A percentile compares a stretch with the other conserved stretches of the same genome.
These are phyloP conservation scores for Anaspis maculata DNA, from an alignment of 2,888 invertebrate species.

Conservation along the genomic window DNA sequence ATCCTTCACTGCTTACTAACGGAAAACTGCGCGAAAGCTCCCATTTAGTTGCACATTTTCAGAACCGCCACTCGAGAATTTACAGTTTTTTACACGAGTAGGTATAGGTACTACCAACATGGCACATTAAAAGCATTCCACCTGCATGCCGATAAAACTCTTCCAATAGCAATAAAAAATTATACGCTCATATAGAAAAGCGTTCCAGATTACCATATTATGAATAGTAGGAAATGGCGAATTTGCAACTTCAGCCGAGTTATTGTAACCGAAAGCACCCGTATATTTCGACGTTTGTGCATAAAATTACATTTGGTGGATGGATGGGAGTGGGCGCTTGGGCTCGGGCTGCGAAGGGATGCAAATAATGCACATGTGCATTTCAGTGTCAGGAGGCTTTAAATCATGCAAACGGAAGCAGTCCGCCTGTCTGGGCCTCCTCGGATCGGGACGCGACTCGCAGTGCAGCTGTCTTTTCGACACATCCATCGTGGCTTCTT, in stretches of 20 bases:
- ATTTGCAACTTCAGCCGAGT: conserved; percentile 18
- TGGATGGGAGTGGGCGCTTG: no score
- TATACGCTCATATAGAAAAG: no score
- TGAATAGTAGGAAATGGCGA: conserved; percentile 25
- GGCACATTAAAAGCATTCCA: conserved; percentile 15
- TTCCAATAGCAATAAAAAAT: no score
- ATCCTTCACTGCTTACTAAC: no score
- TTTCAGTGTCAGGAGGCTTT: conserved; percentile 26
- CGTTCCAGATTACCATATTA: no score
- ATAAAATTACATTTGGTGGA: no score
- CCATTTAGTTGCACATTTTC: no score
- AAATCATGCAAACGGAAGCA: conserved; percentile 41
- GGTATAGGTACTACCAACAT: no score
- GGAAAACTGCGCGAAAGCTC: no score
- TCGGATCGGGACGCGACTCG: no score
- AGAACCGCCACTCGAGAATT: conserved; percentile 13
- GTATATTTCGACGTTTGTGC: conserved; percentile 9
- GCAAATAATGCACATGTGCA: conserved; percentile 32
- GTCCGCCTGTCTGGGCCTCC: conserved; percentile 34
- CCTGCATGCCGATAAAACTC: conserved; percentile 12
- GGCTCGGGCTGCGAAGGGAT: conserved; percentile 18
- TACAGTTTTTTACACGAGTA: no score
- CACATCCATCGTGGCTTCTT: no score
- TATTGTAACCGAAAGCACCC: conserved; percentile 6
- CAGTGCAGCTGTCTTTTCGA: conserved; percentile 10